Evolutionary conservation across 2,113 vertebrate genomes (phyloP).

Genomic region (Morone saxatilis): DNA sequence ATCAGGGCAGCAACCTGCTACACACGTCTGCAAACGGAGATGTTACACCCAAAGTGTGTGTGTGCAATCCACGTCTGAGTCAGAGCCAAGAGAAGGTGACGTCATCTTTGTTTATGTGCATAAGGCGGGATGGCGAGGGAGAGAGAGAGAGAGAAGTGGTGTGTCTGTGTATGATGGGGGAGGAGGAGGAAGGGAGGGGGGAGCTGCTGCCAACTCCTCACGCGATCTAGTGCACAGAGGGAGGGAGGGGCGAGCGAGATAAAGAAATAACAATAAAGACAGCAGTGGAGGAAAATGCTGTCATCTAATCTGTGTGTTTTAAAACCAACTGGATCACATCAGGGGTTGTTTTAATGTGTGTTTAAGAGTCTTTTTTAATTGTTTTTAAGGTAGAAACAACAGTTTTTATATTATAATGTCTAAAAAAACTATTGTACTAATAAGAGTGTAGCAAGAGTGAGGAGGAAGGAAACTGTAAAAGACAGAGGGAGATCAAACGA

Average conservation of each 20-base stretch:
- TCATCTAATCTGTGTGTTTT: neutral
- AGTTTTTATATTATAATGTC: neutral
- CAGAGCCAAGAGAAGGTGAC: conserved; percentile 67
- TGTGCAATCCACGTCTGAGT: conserved; percentile 36
- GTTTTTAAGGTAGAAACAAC: too few relatives aligned
- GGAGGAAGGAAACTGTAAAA: too few relatives aligned
- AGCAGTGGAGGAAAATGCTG: neutral
- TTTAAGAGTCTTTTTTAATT: too few relatives aligned
- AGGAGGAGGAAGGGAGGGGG: neutral
- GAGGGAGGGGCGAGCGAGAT: conserved; percentile 13
- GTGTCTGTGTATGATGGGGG: neutral
- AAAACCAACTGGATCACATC: neutral
- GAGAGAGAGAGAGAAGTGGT: conserved; percentile 47
- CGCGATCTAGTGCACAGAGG: conserved; percentile 37
- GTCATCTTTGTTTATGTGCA: conserved; percentile 83
- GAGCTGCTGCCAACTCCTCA: conserved; percentile 54
- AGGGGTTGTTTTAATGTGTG: neutral
- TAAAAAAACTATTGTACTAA: neutral
- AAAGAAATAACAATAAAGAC: conserved; percentile 43
- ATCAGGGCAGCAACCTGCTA: conserved; percentile 38
- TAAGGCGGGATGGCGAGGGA: conserved; percentile 46
- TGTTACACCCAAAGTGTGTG: conserved; percentile 24
- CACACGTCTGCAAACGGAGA: conserved; percentile 27
- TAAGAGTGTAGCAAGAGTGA: neutral
- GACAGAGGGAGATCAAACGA: too few relatives aligned